Conservation (phyloP, 1,140 invertebrate genomes). For the Cydia pomonella region DNA sequence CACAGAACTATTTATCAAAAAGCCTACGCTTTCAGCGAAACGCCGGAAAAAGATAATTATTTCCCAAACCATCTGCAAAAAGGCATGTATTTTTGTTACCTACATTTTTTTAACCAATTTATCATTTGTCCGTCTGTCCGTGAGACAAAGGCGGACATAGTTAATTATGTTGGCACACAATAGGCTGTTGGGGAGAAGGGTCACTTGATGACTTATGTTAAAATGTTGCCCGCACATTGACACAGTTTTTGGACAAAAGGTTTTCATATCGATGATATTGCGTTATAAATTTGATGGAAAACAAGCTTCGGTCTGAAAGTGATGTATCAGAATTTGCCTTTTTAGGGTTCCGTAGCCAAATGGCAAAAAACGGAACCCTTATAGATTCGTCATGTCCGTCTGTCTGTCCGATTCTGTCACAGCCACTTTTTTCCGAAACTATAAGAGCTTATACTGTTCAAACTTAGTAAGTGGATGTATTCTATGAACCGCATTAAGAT, state of each 20-base stretch:
- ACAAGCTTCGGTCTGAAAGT: not conserved
- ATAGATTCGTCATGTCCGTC: too few species aligned
- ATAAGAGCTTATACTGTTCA: too few species aligned
- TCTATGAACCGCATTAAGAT: too few species aligned
- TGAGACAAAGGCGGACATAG: constrained; percentile 26
- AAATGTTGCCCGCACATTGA: constrained; percentile 27
- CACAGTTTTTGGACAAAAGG: constrained; percentile 7
- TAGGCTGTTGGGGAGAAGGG: constrained; percentile 17
- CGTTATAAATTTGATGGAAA: constrained; percentile 3
- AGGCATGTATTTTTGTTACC: constrained; percentile 31
- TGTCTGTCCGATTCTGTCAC: too few species aligned
- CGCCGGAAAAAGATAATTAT: constrained; percentile 31
- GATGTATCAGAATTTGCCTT: not conserved
- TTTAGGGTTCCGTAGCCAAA: too few species aligned
- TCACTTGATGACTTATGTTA: constrained; percentile 31
- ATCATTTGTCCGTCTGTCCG: constrained; percentile 32
- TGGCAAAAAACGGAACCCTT: too few species aligned
- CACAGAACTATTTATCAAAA: constrained; percentile 1
- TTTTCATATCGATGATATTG: constrained; percentile 19
- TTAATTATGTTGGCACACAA: constrained; percentile 30
- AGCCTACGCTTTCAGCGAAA: not conserved
- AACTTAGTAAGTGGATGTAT: too few species aligned
- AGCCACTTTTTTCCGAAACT: too few species aligned
- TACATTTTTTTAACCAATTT: constrained; percentile 31
- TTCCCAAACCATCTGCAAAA: constrained; percentile 26